phyloP scores from a whole-genome alignment of 2,113 vertebrate genomes.

The Nannospalax galili region DNA sequence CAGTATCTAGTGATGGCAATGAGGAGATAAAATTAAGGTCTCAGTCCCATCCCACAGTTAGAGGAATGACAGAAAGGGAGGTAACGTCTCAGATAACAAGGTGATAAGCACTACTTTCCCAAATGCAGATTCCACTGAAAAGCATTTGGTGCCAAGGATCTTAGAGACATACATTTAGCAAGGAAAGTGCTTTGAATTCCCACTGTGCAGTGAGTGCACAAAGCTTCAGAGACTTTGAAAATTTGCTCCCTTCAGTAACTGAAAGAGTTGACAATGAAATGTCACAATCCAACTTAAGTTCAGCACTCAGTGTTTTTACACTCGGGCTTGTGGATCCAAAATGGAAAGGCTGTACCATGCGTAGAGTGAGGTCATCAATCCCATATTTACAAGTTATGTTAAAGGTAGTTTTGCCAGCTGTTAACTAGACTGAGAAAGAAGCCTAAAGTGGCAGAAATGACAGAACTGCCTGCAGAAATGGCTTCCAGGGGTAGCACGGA shows the following conservation, averaged over 20 bases:
- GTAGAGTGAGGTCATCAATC: background rate
- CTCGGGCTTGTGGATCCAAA: background rate
- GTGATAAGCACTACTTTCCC: background rate
- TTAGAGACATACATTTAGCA: background rate
- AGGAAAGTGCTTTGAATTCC: background rate
- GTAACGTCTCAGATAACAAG: background rate
- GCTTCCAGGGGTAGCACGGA: background rate
- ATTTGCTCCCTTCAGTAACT: background rate
- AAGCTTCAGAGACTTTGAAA: background rate
- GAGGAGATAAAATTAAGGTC: background rate
- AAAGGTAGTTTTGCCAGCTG: background rate
- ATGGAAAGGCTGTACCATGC: background rate
- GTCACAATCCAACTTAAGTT: background rate
- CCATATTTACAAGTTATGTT: background rate
- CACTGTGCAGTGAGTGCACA: background rate
- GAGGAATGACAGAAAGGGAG: background rate
- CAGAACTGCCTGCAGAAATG: background rate
- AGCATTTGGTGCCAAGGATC: background rate
- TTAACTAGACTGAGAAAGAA: background rate
- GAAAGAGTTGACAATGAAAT: background rate
- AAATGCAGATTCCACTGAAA: background rate
- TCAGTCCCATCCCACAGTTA: background rate
- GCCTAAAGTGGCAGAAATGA: background rate
- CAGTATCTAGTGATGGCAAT: background rate
- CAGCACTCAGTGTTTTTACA: fast-evolving